phyloP scores from a whole-genome alignment of 2,797 vertebrate species.

The Gambusia yucatana region DNA sequence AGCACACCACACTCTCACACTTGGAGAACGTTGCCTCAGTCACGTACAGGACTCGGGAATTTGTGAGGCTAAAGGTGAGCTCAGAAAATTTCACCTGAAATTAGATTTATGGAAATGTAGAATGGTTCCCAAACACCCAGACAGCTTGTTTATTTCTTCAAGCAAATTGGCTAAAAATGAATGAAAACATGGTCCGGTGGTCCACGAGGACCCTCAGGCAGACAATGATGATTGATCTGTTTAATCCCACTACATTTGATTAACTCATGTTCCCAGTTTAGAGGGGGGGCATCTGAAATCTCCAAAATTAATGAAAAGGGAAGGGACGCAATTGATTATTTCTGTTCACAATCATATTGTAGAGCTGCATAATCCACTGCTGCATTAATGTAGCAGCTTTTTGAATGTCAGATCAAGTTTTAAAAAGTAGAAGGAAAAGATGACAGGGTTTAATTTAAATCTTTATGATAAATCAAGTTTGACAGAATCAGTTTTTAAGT shows the following conservation, averaged over 20 bases:
- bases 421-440: not conserved
- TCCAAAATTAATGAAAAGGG: conserved; percentile 35
- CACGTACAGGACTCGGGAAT: conserved; percentile 41
- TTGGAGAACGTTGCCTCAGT: conserved; percentile 26
- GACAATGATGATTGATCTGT: conserved; percentile 72
- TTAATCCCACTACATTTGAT: conserved; percentile 74
- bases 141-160: conserved; percentile 73
- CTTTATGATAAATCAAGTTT: not conserved
- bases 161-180: conserved; percentile 72
- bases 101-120: conserved; percentile 75
- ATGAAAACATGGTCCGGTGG: conserved; percentile 61
- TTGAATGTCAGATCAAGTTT: not conserved
- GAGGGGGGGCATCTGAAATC: conserved; percentile 34
- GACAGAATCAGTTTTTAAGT: not conserved
- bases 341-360: conserved; percentile 29
- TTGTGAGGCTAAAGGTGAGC: conserved; percentile 64
- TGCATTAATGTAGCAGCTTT: conserved; percentile 32
- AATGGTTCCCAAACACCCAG: conserved; percentile 63
- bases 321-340: conserved; percentile 37
- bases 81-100: conserved; percentile 73
- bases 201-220: conserved; percentile 47
- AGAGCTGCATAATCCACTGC: conserved; percentile 24
- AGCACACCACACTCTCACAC: conserved; percentile 20
- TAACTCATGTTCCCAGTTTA: conserved; percentile 59
- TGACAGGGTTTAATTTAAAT: not conserved